Base-by-base conservation (phyloP, 1,140 invertebrate genomes). In the Laupala kohalensis region DNA sequence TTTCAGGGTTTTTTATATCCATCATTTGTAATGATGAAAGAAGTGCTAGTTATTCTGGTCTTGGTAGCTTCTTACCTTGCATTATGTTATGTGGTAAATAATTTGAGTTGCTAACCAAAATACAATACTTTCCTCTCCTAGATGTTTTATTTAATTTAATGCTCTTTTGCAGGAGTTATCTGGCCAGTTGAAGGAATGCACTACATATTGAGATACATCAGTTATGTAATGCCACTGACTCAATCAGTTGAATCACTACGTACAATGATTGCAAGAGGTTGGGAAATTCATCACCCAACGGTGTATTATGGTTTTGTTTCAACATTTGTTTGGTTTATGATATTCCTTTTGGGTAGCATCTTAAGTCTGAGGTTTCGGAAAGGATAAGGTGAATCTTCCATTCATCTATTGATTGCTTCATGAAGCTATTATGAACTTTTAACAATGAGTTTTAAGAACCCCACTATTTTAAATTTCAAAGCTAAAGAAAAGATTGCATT, bases 1-100 rank as follows among this genome's bases (percentile, higher is more conserved):
- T 63, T 37, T 25, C 66, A 74, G 73, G 73, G 27, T 73, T 74
- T 23, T 66, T 74, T 3, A 67, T 74, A 25, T 74, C 73, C 13
- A 66, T 67, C 27, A 9, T 72, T 19, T 73, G 71, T 70, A 72
- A 74, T 19, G 66, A 70, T 25, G 73, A 74, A 64, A 30, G 72
- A 73, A 74, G 23, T 64, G 73, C 73, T 3, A 74, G 71, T 15
- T 74, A 74, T 30, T 37, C 73, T 23, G 71, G 29, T n/a, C 64
- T 74, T 62, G 73, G 73, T 66, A 74, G 73, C 29, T 74, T 74
- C 30, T 63, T 74, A 25, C 73, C 73, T n/a, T 25, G 73, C 23
- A 63, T 74, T 26, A 70, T 74, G 71, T 25, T 74, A 6, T 74
- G 73, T 64, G 73, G 73, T 74, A 53, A 72, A 71, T 72, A 23